A percentile compares a stretch with the other conserved stretches of the same genome.
These are phyloP conservation scores for Urocyon cinereoargenteus DNA, from an alignment of 2,797 vertebrate species.

Conservation along the genomic window DNA sequence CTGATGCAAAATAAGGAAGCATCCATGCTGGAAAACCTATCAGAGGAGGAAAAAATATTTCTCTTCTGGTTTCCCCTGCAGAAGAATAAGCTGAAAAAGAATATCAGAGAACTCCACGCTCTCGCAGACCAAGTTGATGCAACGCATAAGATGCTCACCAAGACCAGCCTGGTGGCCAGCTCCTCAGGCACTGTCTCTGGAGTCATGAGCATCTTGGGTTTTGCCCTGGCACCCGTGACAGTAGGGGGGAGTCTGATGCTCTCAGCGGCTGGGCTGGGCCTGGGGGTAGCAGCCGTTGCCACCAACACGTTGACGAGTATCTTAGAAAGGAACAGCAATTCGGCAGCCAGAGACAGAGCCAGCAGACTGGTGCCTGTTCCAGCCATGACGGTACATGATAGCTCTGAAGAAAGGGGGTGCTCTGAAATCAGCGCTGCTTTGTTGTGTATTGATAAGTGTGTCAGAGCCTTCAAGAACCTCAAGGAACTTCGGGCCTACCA, in stretches of 20 bases:
- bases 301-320: neutral
- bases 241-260: neutral
- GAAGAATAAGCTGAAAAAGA: neutral
- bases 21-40: neutral
- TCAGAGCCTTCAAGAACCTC: neutral
- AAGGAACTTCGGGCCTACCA: neutral
- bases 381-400: fast-evolving
- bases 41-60: neutral
- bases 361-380: neutral
- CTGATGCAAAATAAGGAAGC: fast-evolving
- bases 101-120: neutral
- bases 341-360: neutral
- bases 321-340: neutral
- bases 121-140: neutral
- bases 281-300: neutral
- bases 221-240: slow-evolving; percentile 15
- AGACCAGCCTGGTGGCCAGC: neutral
- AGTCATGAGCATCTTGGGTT: neutral
- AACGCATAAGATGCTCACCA: neutral
- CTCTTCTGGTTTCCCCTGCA: neutral
- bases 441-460: neutral
- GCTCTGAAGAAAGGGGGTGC: neutral
- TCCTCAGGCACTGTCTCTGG: neutral
- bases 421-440: fast-evolving
- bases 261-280: neutral